These are phyloP conservation scores for Anneissia japonica DNA, from an alignment of 35 echinoderm and acorn worm genomes.

Conservation along the genomic window DNA sequence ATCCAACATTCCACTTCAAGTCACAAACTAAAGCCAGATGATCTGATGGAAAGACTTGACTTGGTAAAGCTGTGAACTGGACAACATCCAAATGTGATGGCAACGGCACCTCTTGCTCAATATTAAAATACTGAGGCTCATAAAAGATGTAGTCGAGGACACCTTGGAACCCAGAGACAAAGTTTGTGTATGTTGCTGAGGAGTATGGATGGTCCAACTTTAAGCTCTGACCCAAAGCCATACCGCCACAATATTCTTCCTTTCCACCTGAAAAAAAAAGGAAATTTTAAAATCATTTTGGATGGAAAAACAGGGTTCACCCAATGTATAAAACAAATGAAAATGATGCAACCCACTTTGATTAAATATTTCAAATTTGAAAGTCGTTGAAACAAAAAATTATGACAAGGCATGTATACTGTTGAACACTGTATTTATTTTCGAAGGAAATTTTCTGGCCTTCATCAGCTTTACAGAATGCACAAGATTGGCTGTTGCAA, in stretches of 20 bases:
- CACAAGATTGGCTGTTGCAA: too few relatives aligned
- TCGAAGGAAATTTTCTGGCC: too few relatives aligned
- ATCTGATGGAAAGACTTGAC: slow-evolving; percentile 86
- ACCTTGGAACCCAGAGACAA: slow-evolving; percentile 58
- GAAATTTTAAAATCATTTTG: too few relatives aligned
- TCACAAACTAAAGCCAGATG: slow-evolving; percentile 79
- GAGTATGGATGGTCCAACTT: slow-evolving; percentile 43
- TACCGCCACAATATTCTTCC: slow-evolving; percentile 73
- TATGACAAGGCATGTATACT: too few relatives aligned
- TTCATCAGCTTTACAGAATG: too few relatives aligned
- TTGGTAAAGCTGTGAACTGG: slow-evolving; percentile 59
- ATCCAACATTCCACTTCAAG: slow-evolving; percentile 45
- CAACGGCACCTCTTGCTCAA: slow-evolving; percentile 63
- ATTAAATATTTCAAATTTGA: too few relatives aligned
- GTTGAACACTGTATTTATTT: too few relatives aligned
- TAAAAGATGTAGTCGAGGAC: slow-evolving; percentile 64
- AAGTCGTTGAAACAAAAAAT: too few relatives aligned
- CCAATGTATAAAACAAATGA: too few relatives aligned
- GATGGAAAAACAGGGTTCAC: too few relatives aligned
- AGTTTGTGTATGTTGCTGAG: slow-evolving; percentile 63
- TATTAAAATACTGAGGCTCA: slow-evolving; percentile 20
- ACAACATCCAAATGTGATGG: slow-evolving; percentile 67
- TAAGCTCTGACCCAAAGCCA: slow-evolving; percentile 43
- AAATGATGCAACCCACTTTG: too few relatives aligned
- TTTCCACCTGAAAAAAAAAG: slow-evolving; percentile 60